phyloP scores from a whole-genome alignment of 1,140 invertebrate genomes.

The Pinna nobilis region DNA sequence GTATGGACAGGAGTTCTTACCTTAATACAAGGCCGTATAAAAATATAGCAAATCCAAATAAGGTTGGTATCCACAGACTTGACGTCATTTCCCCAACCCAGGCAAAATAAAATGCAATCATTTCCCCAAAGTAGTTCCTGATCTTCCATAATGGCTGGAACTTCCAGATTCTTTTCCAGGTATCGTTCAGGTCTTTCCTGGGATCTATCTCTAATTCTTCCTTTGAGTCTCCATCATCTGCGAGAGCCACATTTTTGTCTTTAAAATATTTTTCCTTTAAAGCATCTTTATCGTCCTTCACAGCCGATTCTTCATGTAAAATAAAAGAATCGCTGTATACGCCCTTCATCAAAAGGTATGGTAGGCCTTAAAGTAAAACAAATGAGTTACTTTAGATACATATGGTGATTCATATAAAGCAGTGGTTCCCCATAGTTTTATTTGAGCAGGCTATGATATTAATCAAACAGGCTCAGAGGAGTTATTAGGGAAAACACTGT shows the following conservation, averaged over 20 bases:
- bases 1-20: conserved; percentile 39
- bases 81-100: conserved; percentile 70
- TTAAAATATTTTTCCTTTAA: conserved; percentile 23
- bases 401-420: too few species aligned
- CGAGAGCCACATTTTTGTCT: background rate
- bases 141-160: conserved; percentile 73
- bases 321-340: conserved; percentile 69
- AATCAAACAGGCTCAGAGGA: too few species aligned
- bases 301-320: conserved; percentile 69
- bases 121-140: conserved; percentile 75
- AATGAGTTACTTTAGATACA: too few species aligned
- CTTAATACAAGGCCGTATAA: conserved; percentile 69
- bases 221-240: background rate
- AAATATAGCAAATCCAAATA: conserved; percentile 73
- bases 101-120: conserved; percentile 75
- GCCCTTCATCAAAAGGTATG: conserved; percentile 68
- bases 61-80: conserved; percentile 70
- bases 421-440: too few species aligned
- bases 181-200: conserved; percentile 59
- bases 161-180: conserved; percentile 63
- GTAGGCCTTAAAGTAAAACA: too few species aligned
- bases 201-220: conserved; percentile 36
- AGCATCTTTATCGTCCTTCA: conserved; percentile 40
- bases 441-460: too few species aligned
- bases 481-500: too few species aligned